Conservation (phyloP, 1,140 invertebrate species). For the Cheumatopsyche charites region DNA sequence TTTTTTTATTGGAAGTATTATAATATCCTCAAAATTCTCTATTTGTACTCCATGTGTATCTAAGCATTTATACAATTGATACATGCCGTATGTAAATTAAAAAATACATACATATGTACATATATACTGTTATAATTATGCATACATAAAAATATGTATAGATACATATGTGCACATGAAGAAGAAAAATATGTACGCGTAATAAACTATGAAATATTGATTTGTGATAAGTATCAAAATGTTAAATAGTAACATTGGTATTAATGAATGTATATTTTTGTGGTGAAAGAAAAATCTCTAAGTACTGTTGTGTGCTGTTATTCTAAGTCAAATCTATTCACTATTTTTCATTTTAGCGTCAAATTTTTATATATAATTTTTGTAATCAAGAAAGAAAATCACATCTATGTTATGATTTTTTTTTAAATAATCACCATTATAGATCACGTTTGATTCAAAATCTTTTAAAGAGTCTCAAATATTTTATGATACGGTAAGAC, state of each 20-base stretch:
- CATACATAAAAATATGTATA: not conserved
- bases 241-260: no score
- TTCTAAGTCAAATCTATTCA: not conserved
- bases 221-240: no score
- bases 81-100: not conserved
- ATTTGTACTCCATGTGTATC: not conserved
- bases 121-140: not conserved
- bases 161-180: not conserved
- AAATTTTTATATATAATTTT: no score
- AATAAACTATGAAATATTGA: not conserved
- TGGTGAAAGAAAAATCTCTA: not conserved
- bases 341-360: no score
- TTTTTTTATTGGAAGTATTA: constrained; percentile 25
- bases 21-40: constrained; percentile 3
- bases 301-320: not conserved
- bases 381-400: no score
- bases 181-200: not conserved
- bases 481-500: constrained; percentile 38
- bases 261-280: not conserved
- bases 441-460: not conserved
- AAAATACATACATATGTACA: not conserved
- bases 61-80: not conserved
- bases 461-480: constrained; percentile 12
- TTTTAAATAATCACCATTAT: not conserved
- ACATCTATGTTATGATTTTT: not conserved